Evolutionary conservation across 2,113 vertebrate species (phyloP), one percentile per base, ranked within the genome.

Genomic region (human): DNA sequence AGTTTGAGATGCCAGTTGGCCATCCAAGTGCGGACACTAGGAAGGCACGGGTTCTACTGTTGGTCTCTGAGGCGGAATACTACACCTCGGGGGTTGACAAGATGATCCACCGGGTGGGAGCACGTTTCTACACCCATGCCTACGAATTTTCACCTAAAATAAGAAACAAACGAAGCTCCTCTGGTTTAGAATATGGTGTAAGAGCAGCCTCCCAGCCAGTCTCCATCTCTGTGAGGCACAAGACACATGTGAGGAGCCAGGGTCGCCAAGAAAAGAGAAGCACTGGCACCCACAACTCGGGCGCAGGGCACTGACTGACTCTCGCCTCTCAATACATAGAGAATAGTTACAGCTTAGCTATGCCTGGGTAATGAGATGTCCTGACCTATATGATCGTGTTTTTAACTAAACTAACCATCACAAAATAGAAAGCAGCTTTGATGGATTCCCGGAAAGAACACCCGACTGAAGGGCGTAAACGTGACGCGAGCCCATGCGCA

Each of bases 401-500:
- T 92, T 94, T 57, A 80, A 83, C 75, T 73, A 86, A 90, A 89
- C 8, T 12, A 78, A 59, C 27, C 30, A 55, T 68, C 75, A 83
- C 32, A 68, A 95, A 50, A 88, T 5, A 70, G 68, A 66, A 38
- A 93, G 43, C 78, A 81, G 40, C 50, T 94, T 75, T 20, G 22
- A 20, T 32, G 3, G 16, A 80, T 16, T 72, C 80, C 43, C 45
- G 3, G 4, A 30, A 61, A 80, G 40, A 48, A 70, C n/a, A 50
- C 43, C 20, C 3, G 50, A 35, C 64, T 2, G 7, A 32, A 38
- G 35, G 43, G 1, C 68, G 23, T 35, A 35, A 2, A 20, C 43
- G 5, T 0, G 8, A 25, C 2, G 12, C 3, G 20, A 48, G 45
- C 30, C 0, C 1, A 2, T 12, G 4, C 6, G 61, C 57, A 16